Evolutionary conservation across 2,113 vertebrate species (phyloP).

Genomic region (Leucosticte australis): DNA sequence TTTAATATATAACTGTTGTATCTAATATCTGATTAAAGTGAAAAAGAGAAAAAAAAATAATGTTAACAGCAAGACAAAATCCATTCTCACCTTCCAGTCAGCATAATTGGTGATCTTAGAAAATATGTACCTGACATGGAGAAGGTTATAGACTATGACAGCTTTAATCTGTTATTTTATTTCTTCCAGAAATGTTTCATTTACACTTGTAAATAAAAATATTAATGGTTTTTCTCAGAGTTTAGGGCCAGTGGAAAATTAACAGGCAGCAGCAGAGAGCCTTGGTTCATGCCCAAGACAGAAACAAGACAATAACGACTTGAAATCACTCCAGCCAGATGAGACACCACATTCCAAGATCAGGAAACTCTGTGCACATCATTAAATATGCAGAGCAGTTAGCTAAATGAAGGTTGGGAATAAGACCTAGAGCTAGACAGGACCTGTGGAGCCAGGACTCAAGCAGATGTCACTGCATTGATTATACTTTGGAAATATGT

Average conservation of each 20-base stretch:
- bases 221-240: background rate
- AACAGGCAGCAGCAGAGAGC: background rate
- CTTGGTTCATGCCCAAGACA: background rate
- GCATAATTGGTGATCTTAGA: conserved; percentile 25
- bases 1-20: background rate
- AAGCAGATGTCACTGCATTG: conserved; percentile 35
- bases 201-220: conserved; percentile 36
- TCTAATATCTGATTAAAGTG: background rate
- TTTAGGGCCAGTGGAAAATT: background rate
- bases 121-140: background rate
- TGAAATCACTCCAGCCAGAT: background rate
- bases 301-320: background rate
- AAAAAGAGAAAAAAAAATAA: background rate
- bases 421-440: conserved; percentile 8
- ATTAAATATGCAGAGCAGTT: conserved; percentile 34
- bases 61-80: conserved; percentile 2
- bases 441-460: background rate
- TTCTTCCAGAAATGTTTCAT: conserved; percentile 13
- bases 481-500: conserved; percentile 29
- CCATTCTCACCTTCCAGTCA: conserved; percentile 25
- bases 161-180: conserved; percentile 19
- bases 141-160: conserved; percentile 6
- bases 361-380: background rate
- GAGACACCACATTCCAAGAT: background rate
- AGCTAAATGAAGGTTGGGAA: conserved; percentile 15